Evolutionary conservation across 2,113 vertebrate species (phyloP).

Genomic region (Corvus cornix): DNA sequence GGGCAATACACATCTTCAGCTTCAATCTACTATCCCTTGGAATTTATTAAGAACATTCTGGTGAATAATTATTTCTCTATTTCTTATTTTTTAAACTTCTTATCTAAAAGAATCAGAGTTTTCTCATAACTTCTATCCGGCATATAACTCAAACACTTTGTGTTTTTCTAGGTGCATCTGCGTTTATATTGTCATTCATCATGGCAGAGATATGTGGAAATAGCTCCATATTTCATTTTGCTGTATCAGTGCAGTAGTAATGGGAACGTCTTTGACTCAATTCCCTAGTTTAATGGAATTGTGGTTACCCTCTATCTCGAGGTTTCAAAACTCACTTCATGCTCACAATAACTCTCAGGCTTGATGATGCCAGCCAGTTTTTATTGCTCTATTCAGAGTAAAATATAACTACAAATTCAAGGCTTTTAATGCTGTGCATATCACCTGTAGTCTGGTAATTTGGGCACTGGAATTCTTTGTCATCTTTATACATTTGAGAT

Average conservation of each 20-base stretch:
- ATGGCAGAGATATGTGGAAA: conserved; percentile 25
- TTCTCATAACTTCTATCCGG: neutral
- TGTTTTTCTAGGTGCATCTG: conserved; percentile 18
- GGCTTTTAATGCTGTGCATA: conserved; percentile 58
- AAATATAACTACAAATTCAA: conserved; percentile 60
- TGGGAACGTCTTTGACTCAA: conserved; percentile 56
- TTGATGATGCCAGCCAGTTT: conserved; percentile 68
- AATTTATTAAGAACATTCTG: neutral
- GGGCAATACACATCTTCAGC: neutral
- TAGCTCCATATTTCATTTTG: conserved; percentile 47
- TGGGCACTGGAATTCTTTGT: conserved; percentile 55
- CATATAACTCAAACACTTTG: neutral
- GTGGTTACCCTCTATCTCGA: conserved; percentile 46
- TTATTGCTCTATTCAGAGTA: conserved; percentile 71
- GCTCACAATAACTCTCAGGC: conserved; percentile 62
- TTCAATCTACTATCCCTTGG: neutral
- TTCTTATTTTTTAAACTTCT: neutral
- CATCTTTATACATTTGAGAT: conserved; percentile 60
- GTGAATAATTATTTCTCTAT: neutral
- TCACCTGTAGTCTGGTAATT: conserved; percentile 63
- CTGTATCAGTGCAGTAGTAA: conserved; percentile 26
- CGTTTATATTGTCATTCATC: neutral
- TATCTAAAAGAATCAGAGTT: neutral
- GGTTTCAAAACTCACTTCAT: conserved; percentile 70
- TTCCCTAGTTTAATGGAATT: conserved; percentile 61